Conservation (phyloP, 2,797 vertebrate genomes). For the Enteromius thamalakanensis region DNA sequence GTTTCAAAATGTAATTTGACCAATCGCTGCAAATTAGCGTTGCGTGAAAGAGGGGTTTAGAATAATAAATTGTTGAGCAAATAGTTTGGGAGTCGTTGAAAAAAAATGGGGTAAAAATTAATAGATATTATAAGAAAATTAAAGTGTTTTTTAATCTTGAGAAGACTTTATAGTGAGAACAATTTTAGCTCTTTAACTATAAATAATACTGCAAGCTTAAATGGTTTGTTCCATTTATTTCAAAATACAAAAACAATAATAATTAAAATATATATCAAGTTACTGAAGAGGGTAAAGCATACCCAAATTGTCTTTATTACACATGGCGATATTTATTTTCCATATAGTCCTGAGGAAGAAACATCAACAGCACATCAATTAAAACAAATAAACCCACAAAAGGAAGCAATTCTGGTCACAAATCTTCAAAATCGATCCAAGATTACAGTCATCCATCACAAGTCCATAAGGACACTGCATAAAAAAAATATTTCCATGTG, state of each 20-base stretch:
- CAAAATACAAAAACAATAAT: conserved; percentile 44
- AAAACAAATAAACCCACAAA: conserved; percentile 26
- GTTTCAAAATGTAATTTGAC: no score
- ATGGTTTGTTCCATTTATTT: conserved; percentile 43
- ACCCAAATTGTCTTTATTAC: conserved; percentile 27
- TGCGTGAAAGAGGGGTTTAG: no score
- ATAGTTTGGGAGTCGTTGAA: no score
- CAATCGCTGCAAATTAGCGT: no score
- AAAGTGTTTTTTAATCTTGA: no score
- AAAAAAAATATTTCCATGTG: conserved; percentile 19
- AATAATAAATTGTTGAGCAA: no score
- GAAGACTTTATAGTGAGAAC: neutral
- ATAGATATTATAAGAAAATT: no score
- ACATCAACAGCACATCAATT: neutral
- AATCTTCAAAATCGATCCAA: conserved; percentile 36
- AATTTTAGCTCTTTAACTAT: neutral
- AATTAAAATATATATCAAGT: conserved; percentile 22
- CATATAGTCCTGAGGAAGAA: conserved; percentile 14
- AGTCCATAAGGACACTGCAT: conserved; percentile 15
- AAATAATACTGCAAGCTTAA: neutral
- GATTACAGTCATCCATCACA: conserved; percentile 17
- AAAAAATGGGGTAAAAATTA: no score
- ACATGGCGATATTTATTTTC: conserved; percentile 29
- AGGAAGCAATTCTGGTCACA: neutral
- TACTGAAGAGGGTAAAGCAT: conserved; percentile 45